A percentile compares a stretch with the other conserved stretches of the same genome.
phyloP scores from a whole-genome alignment of 2,797 vertebrate species.

The Hippopotamyrus pictus region DNA sequence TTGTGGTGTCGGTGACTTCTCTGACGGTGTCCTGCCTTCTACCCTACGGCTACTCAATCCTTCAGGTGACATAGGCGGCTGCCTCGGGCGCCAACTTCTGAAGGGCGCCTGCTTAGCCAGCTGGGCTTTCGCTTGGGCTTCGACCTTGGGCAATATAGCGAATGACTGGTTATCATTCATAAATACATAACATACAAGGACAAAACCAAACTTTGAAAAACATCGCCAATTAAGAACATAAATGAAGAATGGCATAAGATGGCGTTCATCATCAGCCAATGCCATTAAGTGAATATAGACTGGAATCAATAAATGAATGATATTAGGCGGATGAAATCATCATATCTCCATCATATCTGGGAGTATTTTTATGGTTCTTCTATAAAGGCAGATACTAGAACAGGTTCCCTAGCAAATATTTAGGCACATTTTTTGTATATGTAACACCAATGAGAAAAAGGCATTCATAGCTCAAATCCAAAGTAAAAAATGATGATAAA shows the following conservation, averaged over 20 bases:
- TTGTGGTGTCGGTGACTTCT: slow-evolving; percentile 78
- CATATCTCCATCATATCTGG: not conserved
- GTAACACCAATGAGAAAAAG: not conserved
- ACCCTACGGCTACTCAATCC: not conserved
- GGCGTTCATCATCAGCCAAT: not conserved
- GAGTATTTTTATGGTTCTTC: not conserved
- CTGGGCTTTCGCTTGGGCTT: not conserved
- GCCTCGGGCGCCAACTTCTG: not conserved
- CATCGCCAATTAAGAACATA: not conserved
- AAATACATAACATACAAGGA: not conserved
- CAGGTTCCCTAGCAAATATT: not conserved
- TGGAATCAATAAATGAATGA: not conserved
- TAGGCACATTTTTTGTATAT: not conserved
- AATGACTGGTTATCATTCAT: not conserved
- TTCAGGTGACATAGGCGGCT: not conserved
- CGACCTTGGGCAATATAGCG: not conserved
- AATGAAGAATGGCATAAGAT: not conserved
- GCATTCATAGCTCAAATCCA: not conserved
- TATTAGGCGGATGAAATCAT: not conserved
- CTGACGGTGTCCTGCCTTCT: slow-evolving; percentile 72
- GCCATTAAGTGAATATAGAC: not conserved
- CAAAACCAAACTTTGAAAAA: not conserved
- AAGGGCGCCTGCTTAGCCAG: not conserved
- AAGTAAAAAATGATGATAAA: not conserved
- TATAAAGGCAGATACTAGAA: not conserved